Base-by-base conservation (phyloP, 2,888 invertebrate species). In the Pseudoips prasinana region DNA sequence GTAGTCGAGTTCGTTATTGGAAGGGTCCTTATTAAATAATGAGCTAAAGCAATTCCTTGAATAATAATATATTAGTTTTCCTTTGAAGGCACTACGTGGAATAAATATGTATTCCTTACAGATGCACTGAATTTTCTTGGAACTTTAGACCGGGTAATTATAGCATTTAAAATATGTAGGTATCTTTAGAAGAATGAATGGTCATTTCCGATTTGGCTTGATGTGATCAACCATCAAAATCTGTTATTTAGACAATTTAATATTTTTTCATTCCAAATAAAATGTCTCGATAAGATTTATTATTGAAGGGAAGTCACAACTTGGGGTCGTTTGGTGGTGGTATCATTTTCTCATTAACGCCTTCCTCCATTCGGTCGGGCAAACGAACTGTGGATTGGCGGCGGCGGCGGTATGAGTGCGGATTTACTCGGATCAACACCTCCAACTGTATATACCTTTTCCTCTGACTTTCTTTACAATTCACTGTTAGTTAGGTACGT, bases 301-400 rank as follows among this genome's bases (percentile, higher is more conserved):
- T 54, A 48, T 39, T 40, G 41, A 40, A 43, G 38, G 25, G 37
- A 39, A 47, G 46, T 32, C 38, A 38, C 22, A 37, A 55, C 50
- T 48, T 42, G 58, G 55, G 58, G 55, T 58, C 58, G 50, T 45
- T 58, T 54, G 33, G 24, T 50, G 28, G 33, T 43, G 48, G 58
- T 54, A 58, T 57, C 58, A 57, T 54, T 58, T 57, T 57, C 58
- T 57, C 55, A 58, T 58, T 58, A 57, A 48, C 40, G 39, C 48
- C 51, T 39, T 54, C 40, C 47, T 46, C 45, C 38, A 38, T 46
- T 58, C 45, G 46, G 43, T 37, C 28, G 52, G 50, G 55, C 48
- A 54, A 51, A 51, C 55, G 55, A 58, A 57, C 54, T 54, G 39
- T 24, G 34, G 45, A 31, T 36, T 31, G 35, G 19, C 28, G 42